phyloP scores from a whole-genome alignment of 2,113 vertebrate genomes.

The Hemiscyllium ocellatum region DNA sequence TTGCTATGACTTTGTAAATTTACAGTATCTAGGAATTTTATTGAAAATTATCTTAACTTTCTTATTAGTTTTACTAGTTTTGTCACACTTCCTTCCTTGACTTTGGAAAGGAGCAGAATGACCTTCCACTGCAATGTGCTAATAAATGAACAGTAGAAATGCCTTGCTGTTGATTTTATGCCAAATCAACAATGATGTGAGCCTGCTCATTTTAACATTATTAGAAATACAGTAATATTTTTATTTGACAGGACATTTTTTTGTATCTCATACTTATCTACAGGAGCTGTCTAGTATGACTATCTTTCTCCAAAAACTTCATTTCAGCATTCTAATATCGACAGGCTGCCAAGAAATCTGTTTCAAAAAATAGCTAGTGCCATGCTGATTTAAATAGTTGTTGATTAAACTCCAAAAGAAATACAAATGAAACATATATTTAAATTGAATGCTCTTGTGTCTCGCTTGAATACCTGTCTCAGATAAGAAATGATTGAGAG shows the following conservation, averaged over 20 bases:
- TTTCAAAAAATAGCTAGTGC: background rate
- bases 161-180: background rate
- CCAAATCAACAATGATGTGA: background rate
- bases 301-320: background rate
- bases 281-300: background rate
- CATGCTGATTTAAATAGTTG: background rate
- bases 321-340: background rate
- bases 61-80: background rate
- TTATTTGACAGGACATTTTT: background rate
- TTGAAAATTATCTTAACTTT: background rate
- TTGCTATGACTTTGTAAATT: too few relatives aligned
- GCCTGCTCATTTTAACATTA: background rate
- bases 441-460: background rate
- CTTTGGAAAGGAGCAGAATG: background rate
- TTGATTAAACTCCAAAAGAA: constrained; percentile 15
- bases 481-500: background rate
- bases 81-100: background rate
- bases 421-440: background rate
- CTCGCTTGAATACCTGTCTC: background rate
- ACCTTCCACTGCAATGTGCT: background rate
- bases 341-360: background rate
- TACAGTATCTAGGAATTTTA: background rate
- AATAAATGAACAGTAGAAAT: background rate
- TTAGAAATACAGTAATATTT: background rate
- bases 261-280: background rate